phyloP scores from a whole-genome alignment of 2,888 invertebrate species.

The Lithosia quadra region DNA sequence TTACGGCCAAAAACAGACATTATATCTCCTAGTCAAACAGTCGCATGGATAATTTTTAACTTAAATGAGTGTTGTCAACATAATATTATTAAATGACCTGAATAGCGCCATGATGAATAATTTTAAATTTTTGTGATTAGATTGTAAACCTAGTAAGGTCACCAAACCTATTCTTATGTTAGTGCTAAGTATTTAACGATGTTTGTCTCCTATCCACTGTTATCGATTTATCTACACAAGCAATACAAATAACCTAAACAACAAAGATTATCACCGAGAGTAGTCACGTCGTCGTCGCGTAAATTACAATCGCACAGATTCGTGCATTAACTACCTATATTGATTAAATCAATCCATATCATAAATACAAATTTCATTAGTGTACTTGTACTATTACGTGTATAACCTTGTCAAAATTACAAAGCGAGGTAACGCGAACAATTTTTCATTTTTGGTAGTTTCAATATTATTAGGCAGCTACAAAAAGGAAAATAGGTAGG shows the following conservation, averaged over 20 bases:
- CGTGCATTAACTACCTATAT: not conserved
- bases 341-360: not conserved
- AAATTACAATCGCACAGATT: not conserved
- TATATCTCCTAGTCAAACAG: conserved; percentile 1
- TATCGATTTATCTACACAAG: no score
- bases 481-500: not conserved
- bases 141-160: conserved; percentile 10
- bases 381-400: no score
- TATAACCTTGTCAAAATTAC: not conserved
- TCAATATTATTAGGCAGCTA: not conserved
- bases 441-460: not conserved
- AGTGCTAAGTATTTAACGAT: no score
- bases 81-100: not conserved
- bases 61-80: conserved; percentile 23
- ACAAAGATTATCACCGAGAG: not conserved
- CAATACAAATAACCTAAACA: no score
- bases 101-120: not conserved
- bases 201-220: no score
- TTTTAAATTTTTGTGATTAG: conserved; percentile 19
- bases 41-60: conserved; percentile 9
- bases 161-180: not conserved
- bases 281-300: not conserved
- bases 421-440: not conserved
- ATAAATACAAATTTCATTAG: no score
- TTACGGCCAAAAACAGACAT: not conserved